Percentiles rank a stretch among this genome's conserved stretches.
Evolutionary conservation across 53 echinoderm and acorn worm genomes (phyloP).

Genomic region (Patiria pectinifera): DNA sequence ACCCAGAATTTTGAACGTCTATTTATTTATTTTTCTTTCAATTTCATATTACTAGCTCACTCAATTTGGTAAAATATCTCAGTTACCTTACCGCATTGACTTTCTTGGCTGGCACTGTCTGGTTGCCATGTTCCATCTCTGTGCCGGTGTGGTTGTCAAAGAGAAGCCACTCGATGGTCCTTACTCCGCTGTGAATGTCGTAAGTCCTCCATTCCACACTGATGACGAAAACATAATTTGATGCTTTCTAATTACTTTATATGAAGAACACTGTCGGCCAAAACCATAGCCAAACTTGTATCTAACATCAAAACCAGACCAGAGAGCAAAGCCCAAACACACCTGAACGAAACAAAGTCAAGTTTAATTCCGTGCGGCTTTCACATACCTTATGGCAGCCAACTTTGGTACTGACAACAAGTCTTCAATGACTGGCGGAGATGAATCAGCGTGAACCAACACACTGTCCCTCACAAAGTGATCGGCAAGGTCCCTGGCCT

Average conservation of each 20-base stretch:
- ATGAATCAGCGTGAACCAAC: constrained; percentile 50
- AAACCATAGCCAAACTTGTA: too few species aligned
- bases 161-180: neutral
- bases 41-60: neutral
- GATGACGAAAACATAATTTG: too few species aligned
- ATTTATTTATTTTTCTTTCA: too few species aligned
- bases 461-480: constrained; percentile 13
- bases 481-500: constrained; percentile 23
- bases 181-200: neutral
- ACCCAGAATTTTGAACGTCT: too few species aligned
- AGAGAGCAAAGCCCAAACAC: too few species aligned
- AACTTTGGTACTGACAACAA: neutral
- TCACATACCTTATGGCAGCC: neutral
- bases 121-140: neutral
- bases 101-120: neutral
- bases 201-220: neutral
- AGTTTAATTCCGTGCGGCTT: neutral
- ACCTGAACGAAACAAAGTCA: too few species aligned
- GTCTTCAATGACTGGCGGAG: constrained; percentile 6
- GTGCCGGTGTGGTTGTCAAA: neutral
- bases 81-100: neutral
- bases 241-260: too few species aligned
- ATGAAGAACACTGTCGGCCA: too few species aligned
- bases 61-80: neutral
- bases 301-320: too few species aligned